phyloP scores from a whole-genome alignment of 2,888 invertebrate species.

The Latheticus oryzae region DNA sequence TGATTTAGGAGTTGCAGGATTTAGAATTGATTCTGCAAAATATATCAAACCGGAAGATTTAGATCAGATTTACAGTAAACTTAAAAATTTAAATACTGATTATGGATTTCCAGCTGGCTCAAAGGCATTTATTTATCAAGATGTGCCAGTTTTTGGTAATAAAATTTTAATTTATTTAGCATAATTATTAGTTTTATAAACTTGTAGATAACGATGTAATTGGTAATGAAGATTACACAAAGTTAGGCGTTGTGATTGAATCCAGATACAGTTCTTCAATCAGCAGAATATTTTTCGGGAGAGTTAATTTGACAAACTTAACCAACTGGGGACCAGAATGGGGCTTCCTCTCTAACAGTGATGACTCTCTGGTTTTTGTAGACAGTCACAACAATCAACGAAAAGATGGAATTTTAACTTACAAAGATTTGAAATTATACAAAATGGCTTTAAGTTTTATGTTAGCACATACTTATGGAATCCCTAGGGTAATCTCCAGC shows the following conservation, averaged over 20 bases:
- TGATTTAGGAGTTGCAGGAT: constrained; percentile 69
- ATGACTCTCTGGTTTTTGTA: constrained; percentile 58
- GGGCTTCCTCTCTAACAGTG: constrained; percentile 69
- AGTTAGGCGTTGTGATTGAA: constrained; percentile 78
- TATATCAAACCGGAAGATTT: constrained; percentile 71
- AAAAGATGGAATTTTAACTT: constrained; percentile 74
- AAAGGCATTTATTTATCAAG: constrained; percentile 78
- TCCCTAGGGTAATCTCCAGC: constrained; percentile 86
- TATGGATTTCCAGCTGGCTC: constrained; percentile 74
- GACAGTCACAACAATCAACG: constrained; percentile 82
- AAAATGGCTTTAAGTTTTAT: constrained; percentile 82
- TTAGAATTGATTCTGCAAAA: constrained; percentile 68
- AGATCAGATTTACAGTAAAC: constrained; percentile 66
- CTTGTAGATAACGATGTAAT: constrained; percentile 2
- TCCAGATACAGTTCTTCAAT: constrained; percentile 73
- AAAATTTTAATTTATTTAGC: neutral
- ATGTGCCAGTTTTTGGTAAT: constrained; percentile 56
- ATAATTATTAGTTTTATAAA: neutral
- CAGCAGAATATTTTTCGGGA: constrained; percentile 70
- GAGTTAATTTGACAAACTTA: constrained; percentile 75
- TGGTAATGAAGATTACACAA: constrained; percentile 60
- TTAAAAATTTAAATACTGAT: constrained; percentile 70
- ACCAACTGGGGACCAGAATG: constrained; percentile 73
- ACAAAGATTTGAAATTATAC: constrained; percentile 73
- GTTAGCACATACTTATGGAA: constrained; percentile 84